These are phyloP conservation scores for Oxyruncus cristatus DNA, from an alignment of 2,113 vertebrate species.

Conservation along the genomic window DNA sequence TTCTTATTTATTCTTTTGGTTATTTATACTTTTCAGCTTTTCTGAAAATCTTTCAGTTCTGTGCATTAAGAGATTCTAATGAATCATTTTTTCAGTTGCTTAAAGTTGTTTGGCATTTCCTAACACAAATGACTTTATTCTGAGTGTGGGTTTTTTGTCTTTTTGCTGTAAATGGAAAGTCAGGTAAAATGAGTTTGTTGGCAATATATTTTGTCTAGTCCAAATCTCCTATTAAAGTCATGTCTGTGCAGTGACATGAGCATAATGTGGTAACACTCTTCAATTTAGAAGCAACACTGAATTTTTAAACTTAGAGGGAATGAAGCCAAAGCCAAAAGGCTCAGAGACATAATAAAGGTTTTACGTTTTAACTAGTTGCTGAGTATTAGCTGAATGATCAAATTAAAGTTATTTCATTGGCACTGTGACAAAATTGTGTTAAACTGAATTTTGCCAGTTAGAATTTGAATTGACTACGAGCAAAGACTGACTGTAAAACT, in stretches of 20 bases:
- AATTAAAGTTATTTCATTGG: background rate
- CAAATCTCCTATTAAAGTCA: background rate
- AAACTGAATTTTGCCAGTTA: background rate
- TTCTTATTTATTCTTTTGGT: background rate
- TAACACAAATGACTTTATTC: background rate
- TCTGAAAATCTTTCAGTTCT: background rate
- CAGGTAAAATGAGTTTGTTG: background rate
- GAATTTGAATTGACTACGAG: background rate
- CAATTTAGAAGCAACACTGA: background rate
- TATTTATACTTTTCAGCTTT: background rate
- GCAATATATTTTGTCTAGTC: background rate
- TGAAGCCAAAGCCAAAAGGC: background rate
- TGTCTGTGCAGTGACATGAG: background rate
- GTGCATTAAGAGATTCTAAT: background rate
- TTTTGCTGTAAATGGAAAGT: background rate
- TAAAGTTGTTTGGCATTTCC: background rate
- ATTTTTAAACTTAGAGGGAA: background rate
- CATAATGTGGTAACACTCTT: background rate
- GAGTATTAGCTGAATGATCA: background rate
- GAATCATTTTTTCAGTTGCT: background rate
- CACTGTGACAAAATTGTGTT: background rate
- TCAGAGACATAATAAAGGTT: background rate
- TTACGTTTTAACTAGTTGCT: background rate
- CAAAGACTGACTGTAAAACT: background rate
- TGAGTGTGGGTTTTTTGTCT: rapidly evolving